phyloP scores from a whole-genome alignment of 1,140 invertebrate species.

The Orius laevigatus region DNA sequence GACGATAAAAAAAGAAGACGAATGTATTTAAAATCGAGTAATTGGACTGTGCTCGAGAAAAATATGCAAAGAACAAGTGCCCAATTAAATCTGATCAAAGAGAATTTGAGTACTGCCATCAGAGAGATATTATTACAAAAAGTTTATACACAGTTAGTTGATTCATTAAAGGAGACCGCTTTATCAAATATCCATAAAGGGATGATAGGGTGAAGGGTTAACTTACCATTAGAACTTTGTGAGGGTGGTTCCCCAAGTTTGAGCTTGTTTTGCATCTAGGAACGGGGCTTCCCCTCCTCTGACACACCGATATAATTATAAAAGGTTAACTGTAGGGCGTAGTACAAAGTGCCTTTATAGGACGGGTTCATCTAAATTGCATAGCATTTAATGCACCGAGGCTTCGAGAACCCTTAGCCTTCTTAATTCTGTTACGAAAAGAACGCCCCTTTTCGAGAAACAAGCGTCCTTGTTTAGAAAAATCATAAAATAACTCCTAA shows the following conservation, averaged over 20 bases:
- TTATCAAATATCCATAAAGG: constrained; percentile 19
- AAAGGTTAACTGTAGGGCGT: constrained; percentile 15
- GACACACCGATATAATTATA: constrained; percentile 18
- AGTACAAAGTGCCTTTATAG: constrained; percentile 11
- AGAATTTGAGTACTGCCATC: background rate
- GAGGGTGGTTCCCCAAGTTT: background rate
- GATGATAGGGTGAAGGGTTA: constrained; percentile 14
- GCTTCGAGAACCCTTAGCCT: background rate
- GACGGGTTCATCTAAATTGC: constrained; percentile 17
- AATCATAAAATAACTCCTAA: too few relatives aligned
- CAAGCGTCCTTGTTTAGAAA: too few relatives aligned
- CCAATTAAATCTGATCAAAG: constrained; percentile 12
- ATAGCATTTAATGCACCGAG: constrained; percentile 13
- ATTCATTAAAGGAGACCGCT: constrained; percentile 16
- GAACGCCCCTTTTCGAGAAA: too few relatives aligned
- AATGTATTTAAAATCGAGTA: background rate
- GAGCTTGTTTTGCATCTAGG: constrained; percentile 12
- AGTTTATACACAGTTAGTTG: constrained; percentile 14
- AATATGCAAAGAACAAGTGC: constrained; percentile 10
- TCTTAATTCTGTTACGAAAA: constrained; percentile 4
- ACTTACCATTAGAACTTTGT: constrained; percentile 12
- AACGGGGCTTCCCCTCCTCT: background rate
- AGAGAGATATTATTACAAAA: constrained; percentile 14
- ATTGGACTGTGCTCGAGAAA: background rate
- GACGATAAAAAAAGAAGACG: background rate